phyloP scores from a whole-genome alignment of 2,113 vertebrate genomes.

The Perca fluviatilis region DNA sequence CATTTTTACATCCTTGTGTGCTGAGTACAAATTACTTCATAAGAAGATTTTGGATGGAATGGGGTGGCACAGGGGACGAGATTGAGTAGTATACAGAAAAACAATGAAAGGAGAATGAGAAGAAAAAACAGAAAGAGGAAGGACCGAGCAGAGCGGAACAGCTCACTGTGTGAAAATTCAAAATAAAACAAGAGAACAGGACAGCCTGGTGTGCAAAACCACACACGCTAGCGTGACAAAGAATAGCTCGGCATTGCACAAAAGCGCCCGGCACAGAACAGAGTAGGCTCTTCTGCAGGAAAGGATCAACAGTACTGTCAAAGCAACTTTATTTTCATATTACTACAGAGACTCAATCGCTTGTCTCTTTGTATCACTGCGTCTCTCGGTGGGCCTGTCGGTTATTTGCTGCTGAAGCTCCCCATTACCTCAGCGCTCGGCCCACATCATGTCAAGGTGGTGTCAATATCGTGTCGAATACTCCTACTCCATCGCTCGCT shows the following conservation, averaged over 20 bases:
- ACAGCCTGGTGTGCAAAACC: not conserved
- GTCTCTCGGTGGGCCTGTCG: conserved; percentile 51
- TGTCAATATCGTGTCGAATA: conserved; percentile 65
- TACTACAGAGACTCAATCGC: conserved; percentile 58
- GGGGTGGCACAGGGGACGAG: conserved; percentile 45
- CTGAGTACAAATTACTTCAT: conserved; percentile 55
- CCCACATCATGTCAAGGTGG: conserved; percentile 71
- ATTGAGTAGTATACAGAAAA: conserved; percentile 38
- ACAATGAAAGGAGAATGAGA: conserved; percentile 37
- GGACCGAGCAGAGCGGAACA: not conserved
- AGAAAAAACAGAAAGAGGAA: not conserved
- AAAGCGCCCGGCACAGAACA: conserved; percentile 2
- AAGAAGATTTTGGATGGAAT: conserved; percentile 56
- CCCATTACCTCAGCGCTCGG: conserved; percentile 47
- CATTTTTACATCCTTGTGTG: conserved; percentile 43
- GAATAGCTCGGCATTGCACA: not conserved
- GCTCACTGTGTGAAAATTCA: not conserved
- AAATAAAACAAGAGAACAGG: conserved; percentile 25
- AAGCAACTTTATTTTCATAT: conserved; percentile 68
- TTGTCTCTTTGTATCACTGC: conserved; percentile 46
- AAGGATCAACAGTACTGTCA: conserved; percentile 67
- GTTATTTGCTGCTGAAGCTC: conserved; percentile 52
- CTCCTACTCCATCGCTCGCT: conserved; percentile 55
- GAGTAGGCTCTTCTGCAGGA: conserved; percentile 26
- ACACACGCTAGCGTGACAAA: not conserved